phyloP scores from a whole-genome alignment of 2,797 vertebrate species.

The Hippopotamyrus pictus region DNA sequence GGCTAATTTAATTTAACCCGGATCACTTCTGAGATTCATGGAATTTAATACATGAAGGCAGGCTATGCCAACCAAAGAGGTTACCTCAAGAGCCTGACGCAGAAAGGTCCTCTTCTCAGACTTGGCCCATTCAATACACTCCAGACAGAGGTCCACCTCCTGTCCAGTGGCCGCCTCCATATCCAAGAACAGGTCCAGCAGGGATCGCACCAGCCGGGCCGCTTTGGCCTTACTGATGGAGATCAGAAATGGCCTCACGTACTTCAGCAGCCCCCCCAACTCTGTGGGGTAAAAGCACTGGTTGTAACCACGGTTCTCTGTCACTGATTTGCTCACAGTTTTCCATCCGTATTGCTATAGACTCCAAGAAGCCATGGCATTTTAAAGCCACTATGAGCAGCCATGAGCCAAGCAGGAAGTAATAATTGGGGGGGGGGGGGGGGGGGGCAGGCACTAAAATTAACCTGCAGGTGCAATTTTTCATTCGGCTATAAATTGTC shows the following conservation, averaged over 20 bases:
- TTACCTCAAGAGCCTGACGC: constrained; percentile 91
- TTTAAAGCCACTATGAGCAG: neutral
- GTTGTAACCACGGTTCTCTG: neutral
- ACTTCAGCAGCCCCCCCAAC: constrained; percentile 92
- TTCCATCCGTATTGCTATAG: neutral
- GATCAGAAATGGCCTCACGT: constrained; percentile 91
- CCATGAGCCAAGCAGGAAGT: neutral
- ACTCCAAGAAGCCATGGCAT: neutral
- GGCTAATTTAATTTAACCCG: neutral
- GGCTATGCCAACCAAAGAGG: constrained; percentile 20
- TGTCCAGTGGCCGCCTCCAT: constrained; percentile 98
- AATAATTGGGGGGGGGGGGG: neutral
- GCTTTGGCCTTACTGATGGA: constrained; percentile 98
- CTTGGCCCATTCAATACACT: constrained; percentile 98
- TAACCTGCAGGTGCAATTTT: neutral
- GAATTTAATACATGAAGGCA: neutral
- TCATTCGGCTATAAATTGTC: neutral
- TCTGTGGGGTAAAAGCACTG: constrained; percentile 56
- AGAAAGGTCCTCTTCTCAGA: constrained; percentile 96
- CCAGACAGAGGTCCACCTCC: constrained; percentile 94
- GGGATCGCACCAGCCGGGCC: constrained; percentile 84
- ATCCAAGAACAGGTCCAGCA: constrained; percentile 93
- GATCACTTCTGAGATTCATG: neutral
- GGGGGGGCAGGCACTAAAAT: neutral
- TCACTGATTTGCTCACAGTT: neutral